Conservation (phyloP, 2,888 invertebrate species). For the Caenorhabditis panamensis region DNA sequence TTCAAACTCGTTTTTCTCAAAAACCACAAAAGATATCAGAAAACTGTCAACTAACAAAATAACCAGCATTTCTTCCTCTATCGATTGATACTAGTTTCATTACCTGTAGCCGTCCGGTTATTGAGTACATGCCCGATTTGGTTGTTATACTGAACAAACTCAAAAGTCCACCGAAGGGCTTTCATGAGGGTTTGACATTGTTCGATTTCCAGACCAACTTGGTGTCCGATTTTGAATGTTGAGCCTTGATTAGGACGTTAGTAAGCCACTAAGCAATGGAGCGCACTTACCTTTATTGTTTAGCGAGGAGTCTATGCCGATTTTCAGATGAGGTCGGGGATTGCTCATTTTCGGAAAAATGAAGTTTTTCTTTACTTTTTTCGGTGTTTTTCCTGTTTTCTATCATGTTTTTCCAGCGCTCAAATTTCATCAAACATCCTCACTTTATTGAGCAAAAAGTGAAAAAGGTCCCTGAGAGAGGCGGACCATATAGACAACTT, state of each 20-base stretch:
- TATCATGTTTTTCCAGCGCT: background rate
- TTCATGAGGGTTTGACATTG: constrained; percentile 61
- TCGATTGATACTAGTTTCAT: too few relatives aligned
- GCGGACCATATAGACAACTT: background rate
- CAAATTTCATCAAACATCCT: constrained; percentile 21
- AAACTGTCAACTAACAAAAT: too few relatives aligned
- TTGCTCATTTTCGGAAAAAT: constrained; percentile 11
- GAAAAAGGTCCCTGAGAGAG: background rate
- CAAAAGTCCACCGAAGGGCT: constrained; percentile 45
- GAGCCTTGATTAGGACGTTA: constrained; percentile 48
- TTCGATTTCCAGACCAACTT: constrained; percentile 55
- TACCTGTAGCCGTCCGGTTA: constrained; percentile 61
- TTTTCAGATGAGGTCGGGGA: constrained; percentile 47
- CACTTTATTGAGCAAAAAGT: constrained; percentile 16
- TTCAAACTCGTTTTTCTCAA: too few relatives aligned
- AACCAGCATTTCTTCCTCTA: too few relatives aligned
- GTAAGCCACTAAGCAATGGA: background rate
- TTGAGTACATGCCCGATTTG: constrained; percentile 47
- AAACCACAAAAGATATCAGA: too few relatives aligned
- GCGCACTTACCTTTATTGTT: constrained; percentile 57
- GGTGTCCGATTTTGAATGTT: constrained; percentile 48
- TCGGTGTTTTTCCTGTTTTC: too few relatives aligned
- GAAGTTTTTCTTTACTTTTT: background rate
- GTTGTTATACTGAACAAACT: constrained; percentile 56
- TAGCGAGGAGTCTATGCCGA: constrained; percentile 50